Base-by-base conservation (phyloP, 2,113 vertebrate species). In the Laticauda colubrina region DNA sequence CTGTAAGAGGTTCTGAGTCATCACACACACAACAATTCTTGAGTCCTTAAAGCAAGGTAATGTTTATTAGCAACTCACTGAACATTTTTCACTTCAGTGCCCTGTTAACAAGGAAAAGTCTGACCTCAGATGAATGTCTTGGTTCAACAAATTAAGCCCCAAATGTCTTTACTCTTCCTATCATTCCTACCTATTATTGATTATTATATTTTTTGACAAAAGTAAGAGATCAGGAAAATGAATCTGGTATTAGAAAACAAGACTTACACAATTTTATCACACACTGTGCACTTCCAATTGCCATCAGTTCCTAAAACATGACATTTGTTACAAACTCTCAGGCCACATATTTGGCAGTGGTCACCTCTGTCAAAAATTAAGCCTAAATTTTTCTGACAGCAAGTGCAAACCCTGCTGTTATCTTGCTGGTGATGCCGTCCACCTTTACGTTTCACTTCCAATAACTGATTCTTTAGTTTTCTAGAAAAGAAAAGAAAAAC, bases 381-480 rank as follows among this genome's bases (percentile, higher is more conserved):
- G 54, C 99, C 99, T 96, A 99, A 93, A 43, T 96, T 96, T 92
- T 98, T 98, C 94, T 98, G 97, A 96, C 99, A 99, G 94, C 98
- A 98, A 56, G 97, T 96, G 87, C 99, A 99, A 92, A 98, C 96
- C 51, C 98, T 98, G 94, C 95, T 97, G 11, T 94, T 94, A 24
- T 99, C 98, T 90, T 98, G 97, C 0, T 97, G 97, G 39, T 96
- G 95, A 15, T 97, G 97, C 23, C 89, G 96, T 2, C 96, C 96
- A 0, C 99, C 98, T 96, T 97, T 98, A n/a, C 97, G 97, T 95
- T 98, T 98, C 94, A 98, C 98, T 95, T 99, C 99, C 95, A 99
- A 94, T 85, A 99, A 98, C 94, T 99, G 99, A 45, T 99, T 99
- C 97, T 99, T 99, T 95, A 99, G 61, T 95, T 98, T 99, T 96